Conservation (phyloP, 2,113 vertebrate genomes). For the Hippoglossus stenolepis region DNA sequence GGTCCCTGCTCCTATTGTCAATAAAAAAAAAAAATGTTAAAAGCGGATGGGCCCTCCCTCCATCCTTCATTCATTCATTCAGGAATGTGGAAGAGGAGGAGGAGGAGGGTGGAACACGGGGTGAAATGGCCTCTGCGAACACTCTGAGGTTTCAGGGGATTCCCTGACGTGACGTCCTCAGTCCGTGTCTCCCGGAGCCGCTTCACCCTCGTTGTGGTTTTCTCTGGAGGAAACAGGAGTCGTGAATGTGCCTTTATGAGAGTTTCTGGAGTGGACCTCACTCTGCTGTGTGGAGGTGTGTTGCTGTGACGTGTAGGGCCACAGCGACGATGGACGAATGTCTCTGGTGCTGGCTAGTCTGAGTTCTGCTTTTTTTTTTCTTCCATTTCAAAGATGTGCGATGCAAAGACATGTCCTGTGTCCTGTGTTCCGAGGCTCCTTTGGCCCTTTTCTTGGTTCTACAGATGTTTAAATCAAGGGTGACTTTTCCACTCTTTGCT, state of each 20-base stretch:
- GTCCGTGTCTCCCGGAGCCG: conserved; percentile 22
- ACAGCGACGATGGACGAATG: conserved; percentile 64
- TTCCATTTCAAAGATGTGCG: conserved; percentile 51
- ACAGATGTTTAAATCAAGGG: conserved; percentile 7
- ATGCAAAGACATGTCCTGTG: conserved; percentile 49
- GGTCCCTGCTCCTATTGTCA: conserved; percentile 40
- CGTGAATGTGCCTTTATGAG: conserved; percentile 78
- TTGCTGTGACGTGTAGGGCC: conserved; percentile 18
- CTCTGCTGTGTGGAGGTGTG: conserved; percentile 23
- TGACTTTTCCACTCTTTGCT: conserved; percentile 71
- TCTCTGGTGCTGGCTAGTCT: conserved; percentile 73
- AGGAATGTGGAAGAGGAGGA: conserved; percentile 66
- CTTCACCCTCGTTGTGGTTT: conserved; percentile 5
- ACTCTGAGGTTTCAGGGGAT: not conserved
- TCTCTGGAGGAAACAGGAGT: conserved; percentile 44
- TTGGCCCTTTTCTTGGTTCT: conserved; percentile 47
- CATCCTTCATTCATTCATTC: conserved; percentile 48
- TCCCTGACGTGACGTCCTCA: not conserved
- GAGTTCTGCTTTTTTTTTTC: conserved; percentile 71
- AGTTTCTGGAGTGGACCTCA: conserved; percentile 49
- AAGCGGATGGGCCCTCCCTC: conserved; percentile 36
- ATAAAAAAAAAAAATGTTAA: conserved; percentile 3
- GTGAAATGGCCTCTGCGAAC: conserved; percentile 48
- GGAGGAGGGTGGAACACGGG: not conserved
- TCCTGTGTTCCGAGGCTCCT: conserved; percentile 46